These are phyloP conservation scores for Scrobipalpa atriplicella DNA, from an alignment of 2,888 invertebrate genomes.

Conservation along the genomic window DNA sequence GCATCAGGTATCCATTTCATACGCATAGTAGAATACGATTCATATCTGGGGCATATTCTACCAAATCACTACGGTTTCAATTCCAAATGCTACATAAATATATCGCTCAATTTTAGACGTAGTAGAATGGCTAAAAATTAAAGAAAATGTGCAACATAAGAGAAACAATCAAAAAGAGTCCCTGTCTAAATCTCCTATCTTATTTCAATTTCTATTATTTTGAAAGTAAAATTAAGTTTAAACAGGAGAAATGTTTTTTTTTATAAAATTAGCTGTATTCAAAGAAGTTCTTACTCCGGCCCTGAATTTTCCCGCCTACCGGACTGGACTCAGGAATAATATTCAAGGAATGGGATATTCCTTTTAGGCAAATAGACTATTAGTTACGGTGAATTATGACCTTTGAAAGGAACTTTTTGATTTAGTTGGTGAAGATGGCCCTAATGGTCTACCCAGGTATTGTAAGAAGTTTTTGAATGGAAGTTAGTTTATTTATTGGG, in stretches of 20 bases:
- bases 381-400: constrained; percentile 30
- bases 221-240: no score
- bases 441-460: constrained; percentile 12
- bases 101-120: neutral
- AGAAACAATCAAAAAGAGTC: no score
- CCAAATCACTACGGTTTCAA: no score
- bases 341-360: constrained; percentile 25
- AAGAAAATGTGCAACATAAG: no score
- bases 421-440: constrained; percentile 19
- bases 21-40: no score
- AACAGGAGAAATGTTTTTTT: no score
- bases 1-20: neutral
- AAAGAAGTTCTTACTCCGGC: neutral
- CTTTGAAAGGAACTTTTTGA: constrained; percentile 25
- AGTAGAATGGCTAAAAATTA: no score
- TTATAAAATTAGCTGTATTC: no score
- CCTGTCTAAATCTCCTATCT: no score
- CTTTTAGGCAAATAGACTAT: constrained; percentile 31
- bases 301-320: constrained; percentile 6
- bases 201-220: no score
- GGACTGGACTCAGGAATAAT: constrained; percentile 24
- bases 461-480: neutral
- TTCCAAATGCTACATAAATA: no score
- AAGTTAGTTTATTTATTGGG: constrained; percentile 4
- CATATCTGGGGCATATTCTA: no score